A percentile compares a stretch with the other conserved stretches of the same genome.
phyloP scores from a whole-genome alignment of 2,113 vertebrate genomes.

The Nasalis larvatus region DNA sequence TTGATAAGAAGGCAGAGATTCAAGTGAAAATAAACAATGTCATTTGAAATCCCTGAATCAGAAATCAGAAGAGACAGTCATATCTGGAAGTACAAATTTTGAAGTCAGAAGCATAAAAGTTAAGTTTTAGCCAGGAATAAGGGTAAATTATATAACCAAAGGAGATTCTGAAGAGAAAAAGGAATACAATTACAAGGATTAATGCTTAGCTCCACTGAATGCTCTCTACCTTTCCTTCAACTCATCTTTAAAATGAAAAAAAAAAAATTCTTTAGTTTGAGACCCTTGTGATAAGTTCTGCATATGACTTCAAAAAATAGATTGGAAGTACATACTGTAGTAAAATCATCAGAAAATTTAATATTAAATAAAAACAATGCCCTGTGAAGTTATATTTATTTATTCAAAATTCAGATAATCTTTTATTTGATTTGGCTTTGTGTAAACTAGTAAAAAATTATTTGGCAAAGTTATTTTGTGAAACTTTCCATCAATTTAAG shows the following conservation, averaged over 20 bases:
- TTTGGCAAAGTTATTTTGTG: not conserved
- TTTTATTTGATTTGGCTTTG: not conserved
- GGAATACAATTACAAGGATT: not conserved
- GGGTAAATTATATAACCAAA: not conserved
- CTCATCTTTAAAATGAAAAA: not conserved
- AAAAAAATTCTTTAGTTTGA: not conserved
- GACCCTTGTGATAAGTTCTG: not conserved
- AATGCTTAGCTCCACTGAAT: not conserved
- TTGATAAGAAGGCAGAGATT: not conserved
- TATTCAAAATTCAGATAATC: not conserved
- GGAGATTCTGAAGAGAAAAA: not conserved
- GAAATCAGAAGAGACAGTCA: not conserved
- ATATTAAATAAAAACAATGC: not conserved
- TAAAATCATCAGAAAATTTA: slow-evolving; percentile 11
- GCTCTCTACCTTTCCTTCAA: not conserved
- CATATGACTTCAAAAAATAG: not conserved
- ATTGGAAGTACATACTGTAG: not conserved
- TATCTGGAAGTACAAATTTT: not conserved
- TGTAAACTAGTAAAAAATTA: not conserved
- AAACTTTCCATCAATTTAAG: not conserved
- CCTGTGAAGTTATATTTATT: not conserved
- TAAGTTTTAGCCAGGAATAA: not conserved
- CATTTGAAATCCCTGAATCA: not conserved
- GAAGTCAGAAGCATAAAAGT: not conserved
- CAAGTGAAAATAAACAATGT: not conserved